Evolutionary conservation across 2,888 invertebrate species (phyloP).

Genomic region (Pediacus dermestoides): DNA sequence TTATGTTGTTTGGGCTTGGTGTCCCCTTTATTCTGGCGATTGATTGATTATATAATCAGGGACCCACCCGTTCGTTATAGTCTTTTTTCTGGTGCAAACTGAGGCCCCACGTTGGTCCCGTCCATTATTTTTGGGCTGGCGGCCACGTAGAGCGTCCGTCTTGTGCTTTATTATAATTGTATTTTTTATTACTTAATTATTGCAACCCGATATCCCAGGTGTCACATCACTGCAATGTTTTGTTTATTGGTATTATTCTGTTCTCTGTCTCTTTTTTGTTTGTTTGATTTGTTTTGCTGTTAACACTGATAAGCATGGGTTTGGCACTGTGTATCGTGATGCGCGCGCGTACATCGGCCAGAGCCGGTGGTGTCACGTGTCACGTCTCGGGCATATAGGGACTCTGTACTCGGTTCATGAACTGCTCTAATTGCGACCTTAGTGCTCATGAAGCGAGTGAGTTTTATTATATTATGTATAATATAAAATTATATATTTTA

Average conservation of each 20-base stretch:
- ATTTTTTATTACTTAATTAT: slow-evolving; percentile 44
- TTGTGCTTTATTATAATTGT: slow-evolving; percentile 37
- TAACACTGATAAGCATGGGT: slow-evolving; percentile 39
- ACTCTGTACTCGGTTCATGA: slow-evolving; percentile 44
- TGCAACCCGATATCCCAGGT: slow-evolving; percentile 41
- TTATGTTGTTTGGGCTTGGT: slow-evolving; percentile 39
- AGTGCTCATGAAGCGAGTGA: slow-evolving; percentile 47
- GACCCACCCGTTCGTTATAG: slow-evolving; percentile 39
- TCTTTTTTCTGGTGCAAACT: slow-evolving; percentile 23
- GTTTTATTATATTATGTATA: slow-evolving; percentile 49
- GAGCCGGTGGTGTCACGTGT: slow-evolving; percentile 26
- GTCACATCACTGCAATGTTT: slow-evolving; percentile 41
- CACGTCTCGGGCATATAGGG: slow-evolving; percentile 42
- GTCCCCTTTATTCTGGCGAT: slow-evolving; percentile 46
- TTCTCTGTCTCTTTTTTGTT: slow-evolving; percentile 28
- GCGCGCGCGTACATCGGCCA: slow-evolving; percentile 20
- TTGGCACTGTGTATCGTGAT: slow-evolving; percentile 40
- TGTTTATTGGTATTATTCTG: slow-evolving; percentile 22
- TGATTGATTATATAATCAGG: slow-evolving; percentile 39
- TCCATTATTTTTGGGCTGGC: slow-evolving; percentile 29
- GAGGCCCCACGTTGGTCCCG: slow-evolving; percentile 21
- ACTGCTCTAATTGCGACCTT: slow-evolving; percentile 33
- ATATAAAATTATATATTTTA: slow-evolving; percentile 71
- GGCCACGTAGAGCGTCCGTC: slow-evolving; percentile 29
- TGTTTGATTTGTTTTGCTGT: slow-evolving; percentile 28